A percentile compares a stretch with the other conserved stretches of the same genome.
phyloP scores from a whole-genome alignment of 2,113 vertebrate species.

The Oceanodroma tethys region DNA sequence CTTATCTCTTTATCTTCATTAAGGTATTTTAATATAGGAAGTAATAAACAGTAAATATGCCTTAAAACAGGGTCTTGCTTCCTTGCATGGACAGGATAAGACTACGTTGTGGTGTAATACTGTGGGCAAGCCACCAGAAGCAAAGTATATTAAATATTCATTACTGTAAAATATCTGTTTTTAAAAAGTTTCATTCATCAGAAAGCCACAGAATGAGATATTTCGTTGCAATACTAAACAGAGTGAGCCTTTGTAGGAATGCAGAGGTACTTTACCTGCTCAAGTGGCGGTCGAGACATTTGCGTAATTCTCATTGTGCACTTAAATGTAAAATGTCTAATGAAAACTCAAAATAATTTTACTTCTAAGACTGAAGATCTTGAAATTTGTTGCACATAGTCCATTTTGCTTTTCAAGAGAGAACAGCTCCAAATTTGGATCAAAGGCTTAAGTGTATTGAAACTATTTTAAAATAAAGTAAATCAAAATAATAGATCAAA shows the following conservation, averaged over 20 bases:
- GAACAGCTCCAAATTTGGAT: not conserved
- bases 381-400: not conserved
- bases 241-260: not conserved
- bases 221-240: not conserved
- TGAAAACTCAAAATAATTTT: not conserved
- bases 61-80: not conserved
- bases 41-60: not conserved
- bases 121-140: not conserved
- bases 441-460: not conserved
- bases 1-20: not conserved
- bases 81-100: not conserved
- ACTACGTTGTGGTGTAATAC: not conserved
- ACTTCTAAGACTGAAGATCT: not conserved
- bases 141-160: not conserved
- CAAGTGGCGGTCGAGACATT: accelerated
- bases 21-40: not conserved
- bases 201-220: not conserved
- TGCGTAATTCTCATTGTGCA: not conserved
- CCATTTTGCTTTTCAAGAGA: not conserved
- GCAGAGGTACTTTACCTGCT: not conserved
- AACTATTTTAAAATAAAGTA: not conserved
- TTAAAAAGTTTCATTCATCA: not conserved
- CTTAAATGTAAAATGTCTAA: not conserved
- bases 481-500: not conserved
- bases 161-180: not conserved